These are phyloP conservation scores for Sisor rabdophorus DNA, from an alignment of 2,113 vertebrate species.

Conservation along the genomic window DNA sequence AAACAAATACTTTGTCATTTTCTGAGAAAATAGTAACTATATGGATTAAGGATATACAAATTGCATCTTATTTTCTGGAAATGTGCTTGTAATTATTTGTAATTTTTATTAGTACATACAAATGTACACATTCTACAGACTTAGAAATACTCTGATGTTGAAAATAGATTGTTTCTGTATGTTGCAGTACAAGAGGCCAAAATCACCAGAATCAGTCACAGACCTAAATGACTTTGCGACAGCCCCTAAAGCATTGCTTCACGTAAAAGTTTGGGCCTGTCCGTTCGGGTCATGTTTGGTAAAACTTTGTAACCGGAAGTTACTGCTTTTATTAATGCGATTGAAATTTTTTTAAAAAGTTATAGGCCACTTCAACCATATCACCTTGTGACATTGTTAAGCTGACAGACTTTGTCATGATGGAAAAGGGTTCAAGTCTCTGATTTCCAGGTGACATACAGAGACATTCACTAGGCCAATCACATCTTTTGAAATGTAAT, in stretches of 20 bases:
- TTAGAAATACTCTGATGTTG: not conserved
- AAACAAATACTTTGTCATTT: not conserved
- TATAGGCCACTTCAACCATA: not conserved
- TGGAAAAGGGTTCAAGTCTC: too few species aligned
- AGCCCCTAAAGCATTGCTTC: constrained; percentile 43
- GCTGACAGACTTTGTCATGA: too few species aligned
- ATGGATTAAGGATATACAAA: not conserved
- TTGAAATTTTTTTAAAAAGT: not conserved
- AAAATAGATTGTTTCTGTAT: too few species aligned
- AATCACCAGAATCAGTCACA: not conserved
- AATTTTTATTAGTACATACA: not conserved
- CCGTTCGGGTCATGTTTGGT: not conserved
- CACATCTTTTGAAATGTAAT: too few species aligned
- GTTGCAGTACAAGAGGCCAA: not conserved
- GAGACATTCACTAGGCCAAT: too few species aligned
- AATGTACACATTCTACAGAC: not conserved
- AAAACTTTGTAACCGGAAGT: not conserved
- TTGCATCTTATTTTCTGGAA: not conserved
- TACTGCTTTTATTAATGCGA: not conserved
- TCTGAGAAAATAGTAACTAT: not conserved
- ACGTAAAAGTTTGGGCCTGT: too few species aligned
- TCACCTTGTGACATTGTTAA: too few species aligned
- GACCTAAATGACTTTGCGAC: not conserved
- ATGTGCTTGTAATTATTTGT: not conserved
- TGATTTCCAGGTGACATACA: too few species aligned